These are phyloP conservation scores for Unio pictorum DNA, from an alignment of 2,888 invertebrate species.

Conservation along the genomic window DNA sequence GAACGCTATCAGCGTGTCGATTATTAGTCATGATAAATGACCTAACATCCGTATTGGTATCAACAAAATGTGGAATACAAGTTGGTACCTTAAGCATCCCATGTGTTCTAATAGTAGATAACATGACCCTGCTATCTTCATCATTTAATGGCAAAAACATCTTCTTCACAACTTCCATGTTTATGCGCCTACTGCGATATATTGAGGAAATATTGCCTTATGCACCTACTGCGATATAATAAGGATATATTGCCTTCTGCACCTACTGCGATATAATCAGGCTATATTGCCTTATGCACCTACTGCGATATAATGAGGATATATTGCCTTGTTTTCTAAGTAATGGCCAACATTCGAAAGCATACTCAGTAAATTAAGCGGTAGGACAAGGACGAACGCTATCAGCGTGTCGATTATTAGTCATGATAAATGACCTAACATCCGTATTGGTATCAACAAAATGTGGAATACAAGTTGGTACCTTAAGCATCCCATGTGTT, in stretches of 20 bases:
- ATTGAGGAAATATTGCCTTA: too few relatives aligned
- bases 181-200: too few relatives aligned
- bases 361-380: not conserved
- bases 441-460: not conserved
- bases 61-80: not conserved
- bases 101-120: too few relatives aligned
- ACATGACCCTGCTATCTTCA: not conserved
- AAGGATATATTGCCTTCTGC: too few relatives aligned
- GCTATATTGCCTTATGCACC: too few relatives aligned
- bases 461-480: not conserved
- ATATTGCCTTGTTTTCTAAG: too few relatives aligned
- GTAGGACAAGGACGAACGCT: not conserved
- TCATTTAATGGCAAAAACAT: not conserved
- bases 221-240: too few relatives aligned
- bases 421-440: not conserved
- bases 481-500: too few relatives aligned
- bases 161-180: too few relatives aligned
- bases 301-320: too few relatives aligned
- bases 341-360: not conserved
- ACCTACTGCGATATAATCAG: too few relatives aligned
- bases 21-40: not conserved
- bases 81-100: not conserved
- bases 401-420: not conserved
- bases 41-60: not conserved
- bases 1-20: not conserved